phyloP scores from a whole-genome alignment of 2,888 invertebrate species.

The Tyria jacobaeae region DNA sequence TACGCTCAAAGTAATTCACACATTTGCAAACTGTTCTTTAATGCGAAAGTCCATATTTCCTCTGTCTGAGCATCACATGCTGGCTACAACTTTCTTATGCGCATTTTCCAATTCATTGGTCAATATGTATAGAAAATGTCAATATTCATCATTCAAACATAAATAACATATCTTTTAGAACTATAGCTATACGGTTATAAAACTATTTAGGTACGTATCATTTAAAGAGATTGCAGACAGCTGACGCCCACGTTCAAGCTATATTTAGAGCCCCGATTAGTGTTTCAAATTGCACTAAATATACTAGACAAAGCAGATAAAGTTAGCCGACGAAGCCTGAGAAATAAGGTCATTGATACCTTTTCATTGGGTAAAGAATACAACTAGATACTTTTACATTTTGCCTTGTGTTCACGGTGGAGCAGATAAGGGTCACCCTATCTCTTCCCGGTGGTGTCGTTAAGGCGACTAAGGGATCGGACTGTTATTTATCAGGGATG shows the following conservation, averaged over 20 bases:
- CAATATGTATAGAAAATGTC: background rate
- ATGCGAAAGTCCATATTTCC: background rate
- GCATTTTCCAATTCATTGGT: background rate
- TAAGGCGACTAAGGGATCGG: too few species aligned
- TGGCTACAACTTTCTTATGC: background rate
- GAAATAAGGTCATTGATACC: background rate
- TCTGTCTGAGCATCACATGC: background rate
- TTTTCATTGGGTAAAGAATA: too few species aligned
- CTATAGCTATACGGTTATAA: background rate
- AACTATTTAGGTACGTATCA: background rate
- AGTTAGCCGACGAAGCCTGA: slow-evolving; percentile 6
- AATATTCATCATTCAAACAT: background rate
- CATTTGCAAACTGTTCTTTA: background rate
- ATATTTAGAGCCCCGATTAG: slow-evolving; percentile 2
- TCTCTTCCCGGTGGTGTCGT: too few species aligned
- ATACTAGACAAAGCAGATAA: slow-evolving; percentile 11
- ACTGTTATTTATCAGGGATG: too few species aligned
- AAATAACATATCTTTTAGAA: background rate
- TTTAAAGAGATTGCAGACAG: background rate
- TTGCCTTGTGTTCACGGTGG: too few species aligned
- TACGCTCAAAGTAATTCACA: slow-evolving; percentile 1
- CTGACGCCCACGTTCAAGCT: background rate
- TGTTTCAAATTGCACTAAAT: slow-evolving; percentile 8
- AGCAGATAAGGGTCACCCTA: too few species aligned
- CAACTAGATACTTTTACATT: too few species aligned